Evolutionary conservation across 2,113 vertebrate species (phyloP), one percentile per base, ranked within the genome.

Genomic region (Eonycteris spelaea): DNA sequence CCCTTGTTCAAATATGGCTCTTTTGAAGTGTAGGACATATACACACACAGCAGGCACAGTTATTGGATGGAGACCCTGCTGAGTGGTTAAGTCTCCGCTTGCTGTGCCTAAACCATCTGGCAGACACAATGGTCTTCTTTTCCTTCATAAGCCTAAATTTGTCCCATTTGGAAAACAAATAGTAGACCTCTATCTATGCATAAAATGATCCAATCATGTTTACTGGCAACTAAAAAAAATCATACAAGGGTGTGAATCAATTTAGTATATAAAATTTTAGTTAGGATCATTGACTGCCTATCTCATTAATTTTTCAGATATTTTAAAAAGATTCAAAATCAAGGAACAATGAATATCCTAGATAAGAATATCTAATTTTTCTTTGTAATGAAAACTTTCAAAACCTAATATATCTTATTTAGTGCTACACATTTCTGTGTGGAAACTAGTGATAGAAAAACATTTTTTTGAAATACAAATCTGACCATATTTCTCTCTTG

Each of bases 1-100:
- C 16, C 71, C 40, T 92, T 74, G 65, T 85, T 95, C 90, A 95
- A 78, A 96, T 87, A 83, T 96, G 89, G 71, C 75, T 94, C 43
- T 63, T 70, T 95, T 95, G 33, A 86, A 87, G 71, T 74, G 16
- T 24, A 93, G 86, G 93, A 90, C 95, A 90, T 11, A 86, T 35
- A 94, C 35, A 93, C 43, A 90, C 59, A 77, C 63, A 97, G 90
- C 71, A 94, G 87, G 61, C 26, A 40, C 26, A 85, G 71, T 93
- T 97, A 96, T n/a, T 95, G 87, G 53, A 90, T 70, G 67, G 75
- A 97, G 61, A 92, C 83, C 90, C 74, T 78, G 75, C 80, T 96
- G 95, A 85, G 90, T 95, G 90, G 55, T 95, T 97, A 96, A 96
- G 86, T 92, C 84, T 97, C 59, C 88, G 35, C 90, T 95, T 95